Base-by-base conservation (phyloP, 2,797 vertebrate species). In the Galago senegalensis region DNA sequence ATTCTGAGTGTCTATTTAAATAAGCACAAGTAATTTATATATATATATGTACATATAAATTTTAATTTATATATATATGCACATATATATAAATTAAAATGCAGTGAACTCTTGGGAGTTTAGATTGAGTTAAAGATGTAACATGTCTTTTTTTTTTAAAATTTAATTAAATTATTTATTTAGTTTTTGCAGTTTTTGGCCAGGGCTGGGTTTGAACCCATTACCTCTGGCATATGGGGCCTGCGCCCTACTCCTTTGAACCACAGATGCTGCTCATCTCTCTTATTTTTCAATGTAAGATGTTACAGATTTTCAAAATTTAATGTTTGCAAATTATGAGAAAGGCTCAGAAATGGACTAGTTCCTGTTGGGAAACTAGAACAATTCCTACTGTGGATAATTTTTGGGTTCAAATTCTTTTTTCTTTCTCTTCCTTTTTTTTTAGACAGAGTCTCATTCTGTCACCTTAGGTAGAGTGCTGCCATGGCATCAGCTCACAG, bases 301-400 rank as follows among this genome's bases (percentile, higher is more conserved):
- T 90, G 23, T 94, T 65, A 69, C 7, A 63, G 53, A 67, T 85
- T 93, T 95, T 43, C 63, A 46, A 94, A 89, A 93, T 93, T 81
- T 83, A 72, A 95, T 69, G 81, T 93, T 92, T 92, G 58, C n/a
- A 91, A 88, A 88, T 90, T 63, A 56, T 88, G 61, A 61, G 79
- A 43, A 79, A 96, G n/a, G 34, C 29, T n/a, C 21, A 87, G 77
- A 83, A 92, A 82, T 94, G 49, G n/a, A 88, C 87, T 90, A 84
- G 85, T 96, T 96, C 34, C 14, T 79, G 21, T 92, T 90, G 76
- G 81, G 81, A 84, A 67, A 86, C 56, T 87, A 46, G 77, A 87
- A 92, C 72, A 40, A 76, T 76, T 79, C 93, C 29, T 90, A 92
- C 73, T 65, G 40, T 73, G 49, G 46, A 92, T 34, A 93, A 89